A percentile compares a stretch with the other conserved stretches of the same genome.
phyloP scores from a whole-genome alignment of 2,888 invertebrate species.

The Adineta ricciae region DNA sequence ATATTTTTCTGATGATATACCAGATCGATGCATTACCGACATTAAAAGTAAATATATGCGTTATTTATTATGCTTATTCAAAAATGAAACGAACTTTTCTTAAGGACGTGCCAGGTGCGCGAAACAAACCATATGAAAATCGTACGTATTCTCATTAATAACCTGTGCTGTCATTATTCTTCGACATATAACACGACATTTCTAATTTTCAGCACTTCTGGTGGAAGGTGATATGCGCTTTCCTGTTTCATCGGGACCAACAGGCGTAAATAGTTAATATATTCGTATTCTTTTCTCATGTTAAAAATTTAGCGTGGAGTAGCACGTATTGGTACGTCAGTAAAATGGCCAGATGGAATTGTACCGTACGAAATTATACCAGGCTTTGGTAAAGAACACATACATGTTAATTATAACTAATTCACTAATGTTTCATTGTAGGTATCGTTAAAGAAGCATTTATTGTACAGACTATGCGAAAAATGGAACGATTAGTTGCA shows the following conservation, averaged over 20 bases:
- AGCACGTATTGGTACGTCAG: not conserved
- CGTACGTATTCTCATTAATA: too few species aligned
- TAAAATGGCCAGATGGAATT: slow-evolving; percentile 39
- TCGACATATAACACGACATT: too few species aligned
- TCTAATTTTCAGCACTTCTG: not conserved
- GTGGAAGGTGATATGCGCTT: not conserved
- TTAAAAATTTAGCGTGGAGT: not conserved
- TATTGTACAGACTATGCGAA: slow-evolving; percentile 39
- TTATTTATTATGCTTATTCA: too few species aligned
- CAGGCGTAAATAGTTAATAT: not conserved
- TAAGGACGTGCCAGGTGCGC: too few species aligned
- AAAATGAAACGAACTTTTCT: too few species aligned
- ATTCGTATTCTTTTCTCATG: not conserved
- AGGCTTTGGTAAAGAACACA: slow-evolving; percentile 22
- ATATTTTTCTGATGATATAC: too few species aligned
- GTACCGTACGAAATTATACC: slow-evolving; percentile 39
- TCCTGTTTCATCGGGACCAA: not conserved
- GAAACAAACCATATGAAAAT: too few species aligned
- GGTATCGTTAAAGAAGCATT: slow-evolving; percentile 19
- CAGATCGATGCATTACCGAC: too few species aligned
- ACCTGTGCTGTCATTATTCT: too few species aligned
- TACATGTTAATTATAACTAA: too few species aligned
- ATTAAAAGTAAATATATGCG: too few species aligned
- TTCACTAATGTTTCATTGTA: too few species aligned
- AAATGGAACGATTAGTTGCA: slow-evolving; percentile 39